These are phyloP conservation scores for Musca domestica DNA, from an alignment of 1,140 invertebrate genomes.

Conservation along the genomic window DNA sequence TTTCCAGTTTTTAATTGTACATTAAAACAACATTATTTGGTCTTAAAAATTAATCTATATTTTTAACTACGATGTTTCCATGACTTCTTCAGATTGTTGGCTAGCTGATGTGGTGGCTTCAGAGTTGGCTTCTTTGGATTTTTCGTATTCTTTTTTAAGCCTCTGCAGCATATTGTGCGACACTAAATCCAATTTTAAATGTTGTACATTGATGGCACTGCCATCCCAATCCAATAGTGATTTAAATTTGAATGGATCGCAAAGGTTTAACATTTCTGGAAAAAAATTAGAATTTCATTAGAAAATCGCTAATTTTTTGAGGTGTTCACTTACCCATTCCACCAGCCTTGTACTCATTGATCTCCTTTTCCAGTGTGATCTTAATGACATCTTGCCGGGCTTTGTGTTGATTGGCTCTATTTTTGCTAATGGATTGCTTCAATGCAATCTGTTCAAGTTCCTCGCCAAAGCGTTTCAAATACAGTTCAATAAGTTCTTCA, in stretches of 20 bases:
- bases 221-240: conserved; percentile 49
- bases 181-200: conserved; percentile 49
- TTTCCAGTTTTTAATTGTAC: neutral
- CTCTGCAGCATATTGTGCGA: conserved; percentile 44
- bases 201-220: conserved; percentile 48
- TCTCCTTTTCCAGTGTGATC: conserved; percentile 68
- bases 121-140: neutral
- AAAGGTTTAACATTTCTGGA: conserved; percentile 51
- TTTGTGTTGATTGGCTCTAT: conserved; percentile 65
- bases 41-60: conserved; percentile 8
- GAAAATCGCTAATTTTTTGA: too few species aligned
- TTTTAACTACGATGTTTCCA: conserved; percentile 17
- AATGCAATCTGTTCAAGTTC: conserved; percentile 73
- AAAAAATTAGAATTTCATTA: neutral
- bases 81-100: neutral
- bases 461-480: conserved; percentile 66
- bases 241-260: conserved; percentile 46
- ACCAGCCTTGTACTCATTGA: conserved; percentile 68
- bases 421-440: conserved; percentile 73
- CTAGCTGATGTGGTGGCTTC: neutral
- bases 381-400: conserved; percentile 72
- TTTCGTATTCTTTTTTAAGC: conserved; percentile 30
- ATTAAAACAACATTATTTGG: neutral
- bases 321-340: conserved; percentile 62
- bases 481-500: conserved; percentile 59